Evolutionary conservation across 2,113 vertebrate species (phyloP).

Genomic region (Symphodus melops): DNA sequence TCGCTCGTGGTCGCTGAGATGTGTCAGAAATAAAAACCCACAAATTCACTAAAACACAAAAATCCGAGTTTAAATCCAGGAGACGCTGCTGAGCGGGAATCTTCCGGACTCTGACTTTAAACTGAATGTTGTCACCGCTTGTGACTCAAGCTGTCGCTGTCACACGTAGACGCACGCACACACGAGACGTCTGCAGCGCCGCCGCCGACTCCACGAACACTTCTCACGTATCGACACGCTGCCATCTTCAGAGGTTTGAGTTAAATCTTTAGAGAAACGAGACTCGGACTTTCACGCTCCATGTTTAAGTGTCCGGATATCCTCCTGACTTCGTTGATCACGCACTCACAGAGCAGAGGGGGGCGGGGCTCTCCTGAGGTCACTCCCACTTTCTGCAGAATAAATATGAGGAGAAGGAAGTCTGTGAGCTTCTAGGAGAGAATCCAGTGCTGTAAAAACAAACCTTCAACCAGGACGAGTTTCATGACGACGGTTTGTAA

Average conservation of each 20-base stretch:
- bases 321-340: too few relatives aligned
- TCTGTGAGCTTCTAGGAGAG: not conserved
- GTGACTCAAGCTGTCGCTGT: conserved; percentile 13
- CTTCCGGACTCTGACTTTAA: conserved; percentile 31
- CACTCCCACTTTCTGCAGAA: conserved; percentile 1
- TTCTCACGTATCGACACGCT: not conserved
- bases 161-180: not conserved
- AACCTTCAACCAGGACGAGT: not conserved
- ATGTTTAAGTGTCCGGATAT: not conserved
- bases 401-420: too few relatives aligned
- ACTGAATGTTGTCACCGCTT: conserved; percentile 9
- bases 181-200: too few relatives aligned
- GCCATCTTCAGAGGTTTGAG: not conserved
- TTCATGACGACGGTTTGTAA: not conserved
- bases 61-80: too few relatives aligned
- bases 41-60: too few relatives aligned
- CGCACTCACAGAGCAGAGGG: too few relatives aligned
- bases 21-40: too few relatives aligned
- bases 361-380: not conserved
- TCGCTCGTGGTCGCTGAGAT: too few relatives aligned
- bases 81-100: not conserved
- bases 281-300: not conserved
- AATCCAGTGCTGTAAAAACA: not conserved
- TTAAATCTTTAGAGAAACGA: not conserved
- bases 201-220: not conserved